Percentiles rank a stretch among this genome's conserved stretches.
Evolutionary conservation across 2,888 invertebrate species (phyloP).

Genomic region (Sesamia inferens): DNA sequence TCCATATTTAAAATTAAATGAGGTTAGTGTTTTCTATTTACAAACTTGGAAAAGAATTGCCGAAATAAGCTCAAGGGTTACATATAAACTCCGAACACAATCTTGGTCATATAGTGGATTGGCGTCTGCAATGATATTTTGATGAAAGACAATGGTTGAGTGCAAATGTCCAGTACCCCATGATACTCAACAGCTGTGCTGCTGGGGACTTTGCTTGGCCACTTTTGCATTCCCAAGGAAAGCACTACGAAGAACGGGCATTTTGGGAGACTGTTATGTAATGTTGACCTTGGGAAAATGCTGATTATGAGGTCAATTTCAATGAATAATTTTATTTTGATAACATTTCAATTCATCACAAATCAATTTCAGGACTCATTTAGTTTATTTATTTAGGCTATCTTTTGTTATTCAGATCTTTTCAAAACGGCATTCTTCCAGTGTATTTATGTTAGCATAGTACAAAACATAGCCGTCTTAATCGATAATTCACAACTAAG

Average conservation of each 20-base stretch:
- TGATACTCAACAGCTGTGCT: background rate
- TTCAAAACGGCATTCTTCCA: background rate
- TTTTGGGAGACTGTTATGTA: too few species aligned
- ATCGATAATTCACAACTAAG: conserved; percentile 40
- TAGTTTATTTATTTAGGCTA: too few species aligned
- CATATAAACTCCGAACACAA: background rate
- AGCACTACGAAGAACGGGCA: too few species aligned
- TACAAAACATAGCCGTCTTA: conserved; percentile 4
- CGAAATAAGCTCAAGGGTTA: background rate
- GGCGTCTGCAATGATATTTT: background rate
- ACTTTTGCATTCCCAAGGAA: too few species aligned
- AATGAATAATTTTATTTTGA: too few species aligned
- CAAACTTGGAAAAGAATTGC: background rate
- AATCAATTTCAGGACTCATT: too few species aligned
- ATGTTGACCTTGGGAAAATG: too few species aligned
- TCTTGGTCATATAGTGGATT: too few species aligned
- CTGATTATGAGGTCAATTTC: too few species aligned
- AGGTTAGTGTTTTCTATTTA: too few species aligned
- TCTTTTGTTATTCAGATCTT: background rate
- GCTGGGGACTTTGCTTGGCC: too few species aligned
- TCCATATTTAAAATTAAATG: background rate
- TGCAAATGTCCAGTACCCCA: background rate
- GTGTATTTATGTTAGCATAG: background rate
- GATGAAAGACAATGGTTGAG: background rate
- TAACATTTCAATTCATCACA: too few species aligned